phyloP scores from a whole-genome alignment of 1,140 invertebrate genomes.

The Megalopta genalis region DNA sequence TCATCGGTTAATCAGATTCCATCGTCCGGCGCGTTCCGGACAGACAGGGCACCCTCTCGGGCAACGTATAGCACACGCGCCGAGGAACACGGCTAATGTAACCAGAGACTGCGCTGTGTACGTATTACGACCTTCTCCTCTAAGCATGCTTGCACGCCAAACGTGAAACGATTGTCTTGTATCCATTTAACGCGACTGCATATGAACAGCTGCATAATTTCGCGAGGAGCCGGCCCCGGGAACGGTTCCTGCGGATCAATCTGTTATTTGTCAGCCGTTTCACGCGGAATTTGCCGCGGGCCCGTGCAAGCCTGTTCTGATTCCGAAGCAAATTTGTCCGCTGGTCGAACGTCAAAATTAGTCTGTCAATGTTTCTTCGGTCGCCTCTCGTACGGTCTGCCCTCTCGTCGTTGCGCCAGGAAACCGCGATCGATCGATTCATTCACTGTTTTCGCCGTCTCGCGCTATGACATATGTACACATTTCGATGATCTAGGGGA shows the following conservation, averaged over 20 bases:
- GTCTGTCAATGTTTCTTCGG: conserved; percentile 32
- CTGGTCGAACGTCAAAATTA: conserved; percentile 8
- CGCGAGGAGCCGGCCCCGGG: background rate
- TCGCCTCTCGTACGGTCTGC: background rate
- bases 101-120: conserved; percentile 31
- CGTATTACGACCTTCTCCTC: conserved; percentile 20
- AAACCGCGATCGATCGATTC: background rate
- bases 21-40: background rate
- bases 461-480: too few species aligned
- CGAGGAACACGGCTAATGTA: conserved; percentile 23
- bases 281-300: background rate
- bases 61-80: background rate
- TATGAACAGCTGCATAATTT: conserved; percentile 43
- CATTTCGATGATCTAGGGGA: too few species aligned
- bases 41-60: too few species aligned
- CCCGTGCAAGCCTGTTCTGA: background rate
- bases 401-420: background rate
- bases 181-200: conserved; percentile 29
- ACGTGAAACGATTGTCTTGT: conserved; percentile 46
- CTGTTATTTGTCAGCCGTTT: conserved; percentile 10
- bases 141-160: conserved; percentile 34
- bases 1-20: conserved; percentile 28
- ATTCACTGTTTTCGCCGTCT: background rate
- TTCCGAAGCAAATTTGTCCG: conserved; percentile 17
- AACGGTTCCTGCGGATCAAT: background rate